A percentile compares a stretch with the other conserved stretches of the same genome.
Evolutionary conservation across 2,888 invertebrate species (phyloP).

Genomic region (Macrophya alboannulata): DNA sequence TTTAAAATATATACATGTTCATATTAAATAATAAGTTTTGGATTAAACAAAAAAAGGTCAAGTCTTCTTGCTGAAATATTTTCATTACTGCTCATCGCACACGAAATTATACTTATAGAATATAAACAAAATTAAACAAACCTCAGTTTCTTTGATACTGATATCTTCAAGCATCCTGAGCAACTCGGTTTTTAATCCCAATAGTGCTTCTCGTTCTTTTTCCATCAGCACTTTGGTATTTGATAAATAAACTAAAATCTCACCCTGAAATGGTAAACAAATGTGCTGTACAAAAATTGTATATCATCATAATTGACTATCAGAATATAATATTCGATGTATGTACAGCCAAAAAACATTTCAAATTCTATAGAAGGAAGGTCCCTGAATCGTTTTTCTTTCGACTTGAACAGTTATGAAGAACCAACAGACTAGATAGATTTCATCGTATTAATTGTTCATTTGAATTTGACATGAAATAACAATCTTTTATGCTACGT

Average conservation of each 20-base stretch:
- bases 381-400: not conserved
- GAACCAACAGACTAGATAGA: not conserved
- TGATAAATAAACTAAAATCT: constrained; percentile 62
- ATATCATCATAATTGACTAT: not conserved
- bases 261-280: constrained; percentile 15
- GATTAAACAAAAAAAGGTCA: not conserved
- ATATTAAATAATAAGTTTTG: not conserved
- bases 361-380: not conserved
- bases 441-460: not conserved
- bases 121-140: constrained; percentile 50
- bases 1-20: not conserved
- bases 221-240: constrained; percentile 69
- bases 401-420: not conserved
- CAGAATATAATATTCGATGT: not conserved
- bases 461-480: not conserved
- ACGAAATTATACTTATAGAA: not conserved
- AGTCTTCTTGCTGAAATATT: not conserved
- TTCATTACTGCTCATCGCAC: not conserved
- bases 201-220: constrained; percentile 68
- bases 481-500: not conserved
- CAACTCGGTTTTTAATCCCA: constrained; percentile 68
- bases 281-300: not conserved
- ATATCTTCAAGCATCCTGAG: constrained; percentile 68
- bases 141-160: constrained; percentile 64
- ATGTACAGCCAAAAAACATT: not conserved